A percentile compares a stretch with the other conserved stretches of the same genome.
These are phyloP conservation scores for Dromococcyx pavoninus DNA, from an alignment of 2,797 vertebrate species.

Conservation along the genomic window DNA sequence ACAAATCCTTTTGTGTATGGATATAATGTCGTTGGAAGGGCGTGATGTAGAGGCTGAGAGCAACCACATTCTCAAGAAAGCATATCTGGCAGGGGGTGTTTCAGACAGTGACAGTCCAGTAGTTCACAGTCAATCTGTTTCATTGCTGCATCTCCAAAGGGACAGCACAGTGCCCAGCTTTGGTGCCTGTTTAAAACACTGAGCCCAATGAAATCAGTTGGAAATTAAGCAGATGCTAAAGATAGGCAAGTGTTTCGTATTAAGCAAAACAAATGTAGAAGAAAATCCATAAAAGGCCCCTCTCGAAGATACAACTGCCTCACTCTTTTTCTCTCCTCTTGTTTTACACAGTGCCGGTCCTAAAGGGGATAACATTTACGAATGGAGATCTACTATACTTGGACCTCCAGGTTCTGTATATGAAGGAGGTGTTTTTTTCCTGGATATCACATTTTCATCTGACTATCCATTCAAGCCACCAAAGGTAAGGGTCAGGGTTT, in stretches of 20 bases:
- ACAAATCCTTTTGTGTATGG: not conserved
- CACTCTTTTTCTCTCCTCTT: not conserved
- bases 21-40: not conserved
- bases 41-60: not conserved
- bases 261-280: not conserved
- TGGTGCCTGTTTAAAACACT: not conserved
- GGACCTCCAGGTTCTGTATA: conserved; percentile 87
- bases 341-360: conserved; percentile 80
- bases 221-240: not conserved
- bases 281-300: not conserved
- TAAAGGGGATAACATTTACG: conserved; percentile 88
- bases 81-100: not conserved
- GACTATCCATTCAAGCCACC: conserved; percentile 89
- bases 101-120: not conserved
- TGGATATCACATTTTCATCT: conserved; percentile 89
- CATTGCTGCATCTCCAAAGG: not conserved
- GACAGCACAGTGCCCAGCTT: not conserved
- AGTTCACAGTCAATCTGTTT: not conserved
- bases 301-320: conserved; percentile 19
- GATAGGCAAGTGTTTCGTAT: not conserved
- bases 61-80: not conserved
- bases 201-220: not conserved
- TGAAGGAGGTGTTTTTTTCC: conserved; percentile 86
- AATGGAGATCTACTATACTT: conserved; percentile 87
- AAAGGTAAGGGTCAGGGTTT: conserved; percentile 80